A percentile compares a stretch with the other conserved stretches of the same genome.
These are phyloP conservation scores for Pachyrhynchus sulphureomaculatus DNA, from an alignment of 1,140 invertebrate species.

Conservation along the genomic window DNA sequence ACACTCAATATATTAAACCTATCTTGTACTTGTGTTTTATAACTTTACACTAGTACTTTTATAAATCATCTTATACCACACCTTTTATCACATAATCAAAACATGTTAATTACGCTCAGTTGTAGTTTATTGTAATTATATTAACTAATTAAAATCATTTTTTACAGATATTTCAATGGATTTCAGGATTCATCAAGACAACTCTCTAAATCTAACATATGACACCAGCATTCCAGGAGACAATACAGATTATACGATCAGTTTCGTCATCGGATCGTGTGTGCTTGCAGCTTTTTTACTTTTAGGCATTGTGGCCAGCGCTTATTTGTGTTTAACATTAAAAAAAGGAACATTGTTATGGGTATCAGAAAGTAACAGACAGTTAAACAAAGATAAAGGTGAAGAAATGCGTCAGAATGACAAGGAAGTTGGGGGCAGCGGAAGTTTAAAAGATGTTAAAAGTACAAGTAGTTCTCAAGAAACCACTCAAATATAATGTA, in stretches of 20 bases:
- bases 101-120: too few species aligned
- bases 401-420: slow-evolving; percentile 15
- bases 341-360: slow-evolving; percentile 45
- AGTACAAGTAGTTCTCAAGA: slow-evolving; percentile 10
- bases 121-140: too few species aligned
- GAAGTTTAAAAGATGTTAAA: slow-evolving; percentile 4
- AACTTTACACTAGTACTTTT: too few species aligned
- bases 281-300: slow-evolving; percentile 42
- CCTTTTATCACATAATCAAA: too few species aligned
- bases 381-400: slow-evolving; percentile 29
- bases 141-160: too few species aligned
- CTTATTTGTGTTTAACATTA: slow-evolving; percentile 44
- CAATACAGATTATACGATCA: slow-evolving; percentile 38
- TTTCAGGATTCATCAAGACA: slow-evolving; percentile 10
- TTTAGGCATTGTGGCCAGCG: slow-evolving; percentile 42
- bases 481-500: slow-evolving; percentile 28
- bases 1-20: too few species aligned
- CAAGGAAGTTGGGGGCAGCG: slow-evolving; percentile 1
- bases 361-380: slow-evolving; percentile 36
- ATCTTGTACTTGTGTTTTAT: too few species aligned
- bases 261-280: slow-evolving; percentile 44
- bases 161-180: too few species aligned
- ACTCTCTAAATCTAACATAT: slow-evolving; percentile 3
- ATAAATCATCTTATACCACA: too few species aligned
- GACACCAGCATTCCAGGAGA: slow-evolving; percentile 4